Conservation (phyloP, 2,113 vertebrate species). For the Proterorhinus semilunaris region DNA sequence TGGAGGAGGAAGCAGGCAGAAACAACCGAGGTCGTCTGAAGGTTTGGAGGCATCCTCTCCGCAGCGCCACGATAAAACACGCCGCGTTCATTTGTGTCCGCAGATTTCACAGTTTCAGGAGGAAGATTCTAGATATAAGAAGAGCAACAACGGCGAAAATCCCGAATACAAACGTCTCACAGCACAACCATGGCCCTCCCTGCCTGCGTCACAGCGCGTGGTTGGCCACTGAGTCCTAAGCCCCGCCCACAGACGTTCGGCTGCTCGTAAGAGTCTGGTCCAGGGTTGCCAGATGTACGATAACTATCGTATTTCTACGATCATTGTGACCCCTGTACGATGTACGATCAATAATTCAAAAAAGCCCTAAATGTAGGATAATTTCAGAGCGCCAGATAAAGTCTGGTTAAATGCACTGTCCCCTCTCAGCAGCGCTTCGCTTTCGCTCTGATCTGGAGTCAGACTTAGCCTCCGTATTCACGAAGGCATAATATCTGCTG, state of each 20-base stretch:
- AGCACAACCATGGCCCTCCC: conserved; percentile 1
- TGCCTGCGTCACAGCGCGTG: not conserved
- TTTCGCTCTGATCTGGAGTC: too few species aligned
- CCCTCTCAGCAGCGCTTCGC: too few species aligned
- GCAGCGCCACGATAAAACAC: not conserved
- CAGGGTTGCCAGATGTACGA: too few species aligned
- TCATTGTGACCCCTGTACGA: too few species aligned
- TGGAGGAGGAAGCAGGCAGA: not conserved
- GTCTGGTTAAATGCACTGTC: too few species aligned
- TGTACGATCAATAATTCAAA: too few species aligned
- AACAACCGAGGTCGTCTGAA: not conserved
- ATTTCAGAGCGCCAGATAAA: too few species aligned
- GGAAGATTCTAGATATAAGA: not conserved
- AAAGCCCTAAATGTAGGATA: too few species aligned
- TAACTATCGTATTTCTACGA: too few species aligned
- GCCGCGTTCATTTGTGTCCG: conserved; percentile 19
- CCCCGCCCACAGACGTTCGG: not conserved
- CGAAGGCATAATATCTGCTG: too few species aligned
- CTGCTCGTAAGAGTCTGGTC: too few species aligned
- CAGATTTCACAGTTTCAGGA: not conserved
- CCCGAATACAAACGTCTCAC: not conserved
- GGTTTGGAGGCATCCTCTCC: conserved; percentile 19
- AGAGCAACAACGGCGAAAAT: not conserved
- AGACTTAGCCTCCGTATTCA: too few species aligned
- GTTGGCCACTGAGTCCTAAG: conserved; percentile 9